A percentile compares a stretch with the other conserved stretches of the same genome.
Evolutionary conservation across 2,888 invertebrate genomes (phyloP).

Genomic region (Stenodema calcarata): DNA sequence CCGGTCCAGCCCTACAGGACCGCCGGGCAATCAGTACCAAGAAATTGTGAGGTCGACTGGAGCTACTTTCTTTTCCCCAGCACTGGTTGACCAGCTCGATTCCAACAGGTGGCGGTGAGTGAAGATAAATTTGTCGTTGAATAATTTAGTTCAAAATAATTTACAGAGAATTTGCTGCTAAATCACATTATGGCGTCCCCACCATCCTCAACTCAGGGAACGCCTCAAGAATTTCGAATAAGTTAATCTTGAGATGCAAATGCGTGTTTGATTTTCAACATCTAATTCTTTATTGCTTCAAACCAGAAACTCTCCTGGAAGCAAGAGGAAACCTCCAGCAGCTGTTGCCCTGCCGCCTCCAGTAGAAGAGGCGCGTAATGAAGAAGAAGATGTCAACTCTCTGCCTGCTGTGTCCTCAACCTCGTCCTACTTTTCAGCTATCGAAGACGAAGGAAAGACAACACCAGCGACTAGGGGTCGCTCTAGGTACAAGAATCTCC

Average conservation of each 20-base stretch:
- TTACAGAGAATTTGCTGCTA: too few relatives aligned
- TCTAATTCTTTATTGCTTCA: too few relatives aligned
- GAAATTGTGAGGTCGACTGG: slow-evolving; percentile 53
- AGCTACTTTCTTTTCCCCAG: slow-evolving; percentile 60
- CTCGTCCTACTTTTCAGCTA: not conserved
- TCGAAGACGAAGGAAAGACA: not conserved
- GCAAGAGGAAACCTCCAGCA: not conserved
- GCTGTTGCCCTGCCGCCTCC: not conserved
- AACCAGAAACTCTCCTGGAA: not conserved
- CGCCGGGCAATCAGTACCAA: slow-evolving; percentile 32
- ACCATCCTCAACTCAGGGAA: too few relatives aligned
- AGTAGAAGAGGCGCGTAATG: not conserved
- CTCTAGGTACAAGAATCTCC: slow-evolving; percentile 47
- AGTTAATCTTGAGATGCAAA: too few relatives aligned
- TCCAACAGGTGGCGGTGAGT: slow-evolving; percentile 55
- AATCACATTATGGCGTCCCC: too few relatives aligned
- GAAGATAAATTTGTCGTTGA: too few relatives aligned
- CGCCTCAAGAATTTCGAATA: too few relatives aligned
- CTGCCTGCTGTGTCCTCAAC: slow-evolving; percentile 38
- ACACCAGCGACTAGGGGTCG: slow-evolving; percentile 44
- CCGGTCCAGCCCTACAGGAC: not conserved
- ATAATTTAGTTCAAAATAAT: too few relatives aligned
- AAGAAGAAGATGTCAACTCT: not conserved
- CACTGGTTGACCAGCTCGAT: slow-evolving; percentile 53
- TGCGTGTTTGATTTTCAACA: too few relatives aligned